A percentile compares a stretch with the other conserved stretches of the same genome.
phyloP scores from a whole-genome alignment of 2,797 vertebrate species.

The Calcarius lapponicus region DNA sequence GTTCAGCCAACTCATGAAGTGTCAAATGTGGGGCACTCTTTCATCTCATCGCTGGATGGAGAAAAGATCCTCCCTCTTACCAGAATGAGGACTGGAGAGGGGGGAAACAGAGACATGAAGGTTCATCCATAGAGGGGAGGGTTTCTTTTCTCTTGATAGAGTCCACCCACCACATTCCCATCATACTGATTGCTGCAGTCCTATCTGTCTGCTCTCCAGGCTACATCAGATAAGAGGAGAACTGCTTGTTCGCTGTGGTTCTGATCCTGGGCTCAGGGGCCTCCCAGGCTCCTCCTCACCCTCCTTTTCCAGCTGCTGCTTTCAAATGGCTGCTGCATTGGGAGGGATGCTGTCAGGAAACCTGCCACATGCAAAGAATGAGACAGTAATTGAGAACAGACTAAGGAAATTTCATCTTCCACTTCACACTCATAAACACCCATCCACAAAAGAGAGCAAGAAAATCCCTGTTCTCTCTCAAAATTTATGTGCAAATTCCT shows the following conservation, averaged over 20 bases:
- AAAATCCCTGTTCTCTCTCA: neutral
- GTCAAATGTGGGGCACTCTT: conserved; percentile 72
- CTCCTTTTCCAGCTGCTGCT: neutral
- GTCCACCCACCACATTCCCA: conserved; percentile 69
- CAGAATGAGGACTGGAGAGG: conserved; percentile 28
- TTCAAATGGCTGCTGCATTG: neutral
- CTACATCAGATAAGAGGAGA: conserved; percentile 70
- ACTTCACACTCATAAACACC: neutral
- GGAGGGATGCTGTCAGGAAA: neutral
- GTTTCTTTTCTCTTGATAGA: conserved; percentile 47
- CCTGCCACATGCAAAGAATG: neutral
- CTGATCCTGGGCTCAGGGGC: conserved; percentile 16
- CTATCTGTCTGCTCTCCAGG: conserved; percentile 64
- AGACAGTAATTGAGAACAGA: neutral
- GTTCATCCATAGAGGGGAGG: conserved; percentile 54
- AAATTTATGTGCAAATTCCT: neutral
- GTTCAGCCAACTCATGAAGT: conserved; percentile 75
- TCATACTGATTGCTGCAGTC: conserved; percentile 47
- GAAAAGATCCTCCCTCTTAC: conserved; percentile 70
- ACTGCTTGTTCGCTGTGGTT: neutral
- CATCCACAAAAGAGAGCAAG: neutral
- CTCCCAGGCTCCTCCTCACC: neutral
- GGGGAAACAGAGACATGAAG: conserved; percentile 45
- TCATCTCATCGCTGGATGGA: conserved; percentile 57
- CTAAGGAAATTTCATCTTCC: neutral